Percentiles rank a stretch among this genome's conserved stretches.
Evolutionary conservation across 2,113 vertebrate genomes (phyloP).

Genomic region (Pollimyrus isidori): DNA sequence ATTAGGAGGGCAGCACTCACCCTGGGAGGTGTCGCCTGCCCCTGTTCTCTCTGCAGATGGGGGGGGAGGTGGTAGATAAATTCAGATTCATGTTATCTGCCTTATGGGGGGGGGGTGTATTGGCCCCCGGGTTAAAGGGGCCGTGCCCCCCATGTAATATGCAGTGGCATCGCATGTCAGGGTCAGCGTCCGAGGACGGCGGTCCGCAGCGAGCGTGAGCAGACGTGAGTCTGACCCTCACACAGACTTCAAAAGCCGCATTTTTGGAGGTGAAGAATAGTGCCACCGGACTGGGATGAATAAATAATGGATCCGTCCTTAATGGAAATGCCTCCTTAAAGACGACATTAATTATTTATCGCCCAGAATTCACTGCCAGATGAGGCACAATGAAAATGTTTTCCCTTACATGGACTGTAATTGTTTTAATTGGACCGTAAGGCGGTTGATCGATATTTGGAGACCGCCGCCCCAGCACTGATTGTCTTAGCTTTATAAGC

Average conservation of each 20-base stretch:
- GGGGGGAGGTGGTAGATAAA: not conserved
- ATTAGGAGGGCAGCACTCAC: conserved; percentile 14
- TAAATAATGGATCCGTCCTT: conserved; percentile 42
- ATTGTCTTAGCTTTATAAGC: not conserved
- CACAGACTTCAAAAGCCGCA: conserved; percentile 29
- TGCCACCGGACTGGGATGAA: conserved; percentile 40
- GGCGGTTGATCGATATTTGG: conserved; percentile 25
- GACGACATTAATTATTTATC: conserved; percentile 49
- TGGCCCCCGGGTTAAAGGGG: not conserved
- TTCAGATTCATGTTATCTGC: conserved; percentile 7
- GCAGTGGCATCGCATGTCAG: conserved; percentile 25
- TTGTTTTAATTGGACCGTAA: conserved; percentile 20
- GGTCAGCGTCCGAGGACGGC: conserved; percentile 30
- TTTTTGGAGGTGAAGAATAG: conserved; percentile 17
- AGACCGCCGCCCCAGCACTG: not conserved
- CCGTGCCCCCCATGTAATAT: conserved; percentile 32
- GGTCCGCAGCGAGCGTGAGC: conserved; percentile 36
- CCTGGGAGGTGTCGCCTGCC: not conserved
- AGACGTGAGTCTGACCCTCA: conserved; percentile 35
- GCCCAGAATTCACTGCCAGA: conserved; percentile 35
- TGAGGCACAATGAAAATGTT: conserved; percentile 35
- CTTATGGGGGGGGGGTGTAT: not conserved
- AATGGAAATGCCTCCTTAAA: conserved; percentile 50
- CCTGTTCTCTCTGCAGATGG: not conserved
- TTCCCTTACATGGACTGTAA: conserved; percentile 24